These are phyloP conservation scores for Oncopodura yosiiana DNA, from an alignment of 1,140 invertebrate species.

Conservation along the genomic window DNA sequence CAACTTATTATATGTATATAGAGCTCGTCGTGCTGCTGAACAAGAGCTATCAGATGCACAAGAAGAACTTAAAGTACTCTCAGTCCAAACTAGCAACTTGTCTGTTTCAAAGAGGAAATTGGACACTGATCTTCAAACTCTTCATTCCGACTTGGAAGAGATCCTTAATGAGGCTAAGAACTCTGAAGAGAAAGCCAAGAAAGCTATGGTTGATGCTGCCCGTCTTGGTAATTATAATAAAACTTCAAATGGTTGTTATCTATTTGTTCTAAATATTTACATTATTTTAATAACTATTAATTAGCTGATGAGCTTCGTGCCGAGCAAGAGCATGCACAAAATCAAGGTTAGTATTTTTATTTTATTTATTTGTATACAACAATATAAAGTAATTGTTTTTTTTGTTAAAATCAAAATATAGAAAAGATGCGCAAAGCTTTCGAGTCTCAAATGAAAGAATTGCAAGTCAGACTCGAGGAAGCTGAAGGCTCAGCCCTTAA, in stretches of 20 bases:
- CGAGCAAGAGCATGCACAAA: slow-evolving; percentile 96
- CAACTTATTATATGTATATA: slow-evolving; percentile 84
- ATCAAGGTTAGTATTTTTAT: too few species aligned
- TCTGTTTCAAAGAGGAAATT: slow-evolving; percentile 95
- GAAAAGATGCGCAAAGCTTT: slow-evolving; percentile 96
- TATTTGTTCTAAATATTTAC: too few species aligned
- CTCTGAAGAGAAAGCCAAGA: slow-evolving; percentile 94
- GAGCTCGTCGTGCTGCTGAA: slow-evolving; percentile 91
- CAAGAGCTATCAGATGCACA: slow-evolving; percentile 91
- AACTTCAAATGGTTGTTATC: too few species aligned
- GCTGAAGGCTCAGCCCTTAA: slow-evolving; percentile 93
- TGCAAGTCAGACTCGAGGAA: slow-evolving; percentile 81
- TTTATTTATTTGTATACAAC: too few species aligned
- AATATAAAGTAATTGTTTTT: too few species aligned
- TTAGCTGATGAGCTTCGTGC: slow-evolving; percentile 95
- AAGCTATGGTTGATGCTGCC: slow-evolving; percentile 95
- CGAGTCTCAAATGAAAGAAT: slow-evolving; percentile 95
- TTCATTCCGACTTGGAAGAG: slow-evolving; percentile 94
- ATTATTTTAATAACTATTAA: too few species aligned
- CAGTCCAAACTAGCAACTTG: slow-evolving; percentile 81
- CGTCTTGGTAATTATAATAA: slow-evolving; percentile 55
- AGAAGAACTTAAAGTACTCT: slow-evolving; percentile 91
- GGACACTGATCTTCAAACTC: slow-evolving; percentile 89
- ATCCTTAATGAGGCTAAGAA: slow-evolving; percentile 91
- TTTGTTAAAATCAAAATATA: too few species aligned